A percentile compares a stretch with the other conserved stretches of the same genome.
phyloP scores from a whole-genome alignment of 2,888 invertebrate species.

The Drosophila seclusa region DNA sequence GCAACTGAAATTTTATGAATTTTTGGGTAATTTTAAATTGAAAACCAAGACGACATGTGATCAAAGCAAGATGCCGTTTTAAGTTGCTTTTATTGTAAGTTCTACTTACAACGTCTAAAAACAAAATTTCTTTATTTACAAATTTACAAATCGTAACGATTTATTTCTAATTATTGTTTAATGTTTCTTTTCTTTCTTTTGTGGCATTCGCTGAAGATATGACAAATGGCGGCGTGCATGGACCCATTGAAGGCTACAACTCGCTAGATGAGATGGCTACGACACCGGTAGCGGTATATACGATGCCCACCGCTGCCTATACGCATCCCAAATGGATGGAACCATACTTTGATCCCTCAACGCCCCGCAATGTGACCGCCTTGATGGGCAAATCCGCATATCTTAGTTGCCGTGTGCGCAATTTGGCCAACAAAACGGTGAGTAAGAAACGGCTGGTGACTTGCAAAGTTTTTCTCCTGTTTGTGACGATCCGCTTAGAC shows the following conservation, averaged over 20 bases:
- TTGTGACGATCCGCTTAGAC: conserved; percentile 61
- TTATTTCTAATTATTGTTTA: background rate
- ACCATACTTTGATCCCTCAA: conserved; percentile 91
- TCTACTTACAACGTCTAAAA: background rate
- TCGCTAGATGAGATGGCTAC: conserved; percentile 81
- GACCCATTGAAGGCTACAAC: conserved; percentile 84
- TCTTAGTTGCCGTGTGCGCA: conserved; percentile 84
- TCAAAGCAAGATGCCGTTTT: background rate
- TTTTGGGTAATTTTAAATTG: background rate
- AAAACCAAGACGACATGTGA: background rate
- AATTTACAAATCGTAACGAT: background rate
- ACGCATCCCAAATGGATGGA: conserved; percentile 85
- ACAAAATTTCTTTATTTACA: background rate
- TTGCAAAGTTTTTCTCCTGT: conserved; percentile 36
- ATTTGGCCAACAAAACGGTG: conserved; percentile 85
- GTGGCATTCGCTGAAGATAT: conserved; percentile 74
- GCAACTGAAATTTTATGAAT: background rate
- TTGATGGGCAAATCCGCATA: conserved; percentile 90
- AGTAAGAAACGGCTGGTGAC: conserved; percentile 59
- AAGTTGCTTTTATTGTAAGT: background rate
- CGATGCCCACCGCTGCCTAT: conserved; percentile 80
- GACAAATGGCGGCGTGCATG: conserved; percentile 84
- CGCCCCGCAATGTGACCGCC: conserved; percentile 91
- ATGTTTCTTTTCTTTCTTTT: conserved; percentile 9
- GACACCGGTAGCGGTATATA: conserved; percentile 53